Evolutionary conservation across 1,140 invertebrate genomes (phyloP), one percentile per base, ranked within the genome.

Genomic region (Papilio dardanus): DNA sequence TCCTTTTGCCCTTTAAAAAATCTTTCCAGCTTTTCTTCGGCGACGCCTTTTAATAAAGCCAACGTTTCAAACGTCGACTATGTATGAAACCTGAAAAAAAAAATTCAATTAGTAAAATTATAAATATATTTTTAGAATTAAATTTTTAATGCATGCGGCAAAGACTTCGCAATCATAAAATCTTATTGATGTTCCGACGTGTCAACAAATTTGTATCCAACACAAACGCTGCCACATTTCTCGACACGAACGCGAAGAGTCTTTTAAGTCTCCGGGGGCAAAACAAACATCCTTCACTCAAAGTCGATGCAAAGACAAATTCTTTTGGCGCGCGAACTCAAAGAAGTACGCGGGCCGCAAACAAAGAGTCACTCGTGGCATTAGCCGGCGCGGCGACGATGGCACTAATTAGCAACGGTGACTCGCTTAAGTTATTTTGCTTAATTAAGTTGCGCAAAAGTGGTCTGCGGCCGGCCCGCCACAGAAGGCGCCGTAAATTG

Each of bases 401-500:
- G 87, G 86, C 84, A 80, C 90, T 92, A 93, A 93, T 93, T 93
- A 93, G 90, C 82, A 86, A 88, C 90, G 88, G 88, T 91, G 86
- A 87, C 88, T 91, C 89, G 87, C 87, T 92, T 93, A 90, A 92
- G 85, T 93, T 92, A 92, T 93, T 92, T 91, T 85, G 90, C 91
- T 92, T 93, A 93, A 93, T 93, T 93, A 93, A 93, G 90, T 93
- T 80, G 88, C 82, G 83, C 89, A 90, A 84, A 90, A 93, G 91
- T 93, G 91, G 89, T 91, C 89, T 92, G 87, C 84, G 86, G 85
- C 87, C 86, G 91, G 88, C 84, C 89, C 83, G 88, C 79, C 80
- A 85, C 79, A 81, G 82, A 92, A 89, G 88, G 91, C 86, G 88
- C 82, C 80, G 87, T 87, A 90, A 91, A 87, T 89, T 91, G 89